Evolutionary conservation across 2,113 vertebrate species (phyloP), one percentile per base, ranked within the genome.

Genomic region (Acanthochromis polyacanthus): DNA sequence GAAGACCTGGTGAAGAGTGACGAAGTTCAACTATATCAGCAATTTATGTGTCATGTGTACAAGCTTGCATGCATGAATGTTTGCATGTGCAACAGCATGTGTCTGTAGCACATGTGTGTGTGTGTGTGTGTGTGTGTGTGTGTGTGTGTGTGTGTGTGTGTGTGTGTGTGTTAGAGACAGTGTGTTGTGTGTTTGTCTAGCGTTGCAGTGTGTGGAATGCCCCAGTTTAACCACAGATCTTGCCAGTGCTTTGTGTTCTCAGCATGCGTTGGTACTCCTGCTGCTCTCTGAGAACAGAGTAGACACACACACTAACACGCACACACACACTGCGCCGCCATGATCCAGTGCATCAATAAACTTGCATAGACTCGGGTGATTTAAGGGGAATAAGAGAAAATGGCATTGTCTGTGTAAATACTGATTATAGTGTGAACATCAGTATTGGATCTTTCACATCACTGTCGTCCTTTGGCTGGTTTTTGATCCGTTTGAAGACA

Each of bases 201-300:
- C 19, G 10, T 53, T 36, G 17, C 50, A 48, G 64, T 63, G 56
- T 86, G 82, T 75, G 65, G 76, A 73, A 71, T 88, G 90, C 80
- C 83, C 87, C 91, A 91, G 82, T 92, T 93, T 82, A 83, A 84
- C 67, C 70, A 71, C 62, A 77, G 71, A 82, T 71, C 75, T 75
- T 55, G 59, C 74, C 78, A 60, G 43, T 76, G 68, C 73, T 67
- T 78, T 71, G 60, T 86, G 84, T 83, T 86, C 89, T 70, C 89
- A 87, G 90, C 51, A 36, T 88, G 87, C 69, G 70, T 52, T 19
- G n/a, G 48, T 65, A 14, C 85, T 86, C 78, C 87, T 32, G 77
- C 89, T 81, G 84, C 64, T 75, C 1, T 68, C 52, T 30, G 63
- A 70, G 75, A 58, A 45, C 20, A 57, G n/a, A 30, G 60, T 15